Conservation (phyloP, 2,888 invertebrate species). For the Agrilus cyanescens region DNA sequence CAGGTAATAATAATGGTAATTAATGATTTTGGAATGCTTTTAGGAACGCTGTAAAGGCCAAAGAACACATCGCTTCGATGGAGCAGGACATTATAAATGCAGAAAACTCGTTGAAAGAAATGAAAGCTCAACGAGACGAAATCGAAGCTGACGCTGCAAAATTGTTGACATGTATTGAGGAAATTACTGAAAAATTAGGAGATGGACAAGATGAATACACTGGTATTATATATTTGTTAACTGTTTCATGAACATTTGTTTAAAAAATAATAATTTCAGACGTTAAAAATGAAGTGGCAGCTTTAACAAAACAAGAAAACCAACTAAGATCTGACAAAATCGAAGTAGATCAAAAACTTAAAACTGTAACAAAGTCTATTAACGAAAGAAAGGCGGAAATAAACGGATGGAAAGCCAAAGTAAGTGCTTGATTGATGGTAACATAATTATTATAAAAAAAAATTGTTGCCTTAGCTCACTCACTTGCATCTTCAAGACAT, state of each 20-base stretch:
- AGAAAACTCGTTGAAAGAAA: constrained; percentile 49
- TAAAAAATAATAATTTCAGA: constrained; percentile 14
- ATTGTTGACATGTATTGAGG: constrained; percentile 42
- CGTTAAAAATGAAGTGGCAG: constrained; percentile 52
- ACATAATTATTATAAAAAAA: constrained; percentile 1
- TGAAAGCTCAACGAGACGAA: constrained; percentile 45
- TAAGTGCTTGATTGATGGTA: constrained; percentile 22
- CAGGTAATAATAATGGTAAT: constrained; percentile 1
- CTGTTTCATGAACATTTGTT: background rate
- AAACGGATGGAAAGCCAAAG: constrained; percentile 44
- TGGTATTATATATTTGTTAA: constrained; percentile 24
- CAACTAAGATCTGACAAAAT: constrained; percentile 57
- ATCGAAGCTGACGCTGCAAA: constrained; percentile 45
- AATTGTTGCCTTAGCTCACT: constrained; percentile 10
- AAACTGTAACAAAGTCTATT: constrained; percentile 45
- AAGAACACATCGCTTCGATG: constrained; percentile 62
- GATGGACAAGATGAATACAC: constrained; percentile 46
- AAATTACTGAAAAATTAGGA: constrained; percentile 44
- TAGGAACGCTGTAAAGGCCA: constrained; percentile 65
- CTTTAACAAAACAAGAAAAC: constrained; percentile 50
- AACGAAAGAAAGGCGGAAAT: constrained; percentile 44
- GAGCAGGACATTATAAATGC: constrained; percentile 58
- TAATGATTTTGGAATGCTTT: constrained; percentile 3
- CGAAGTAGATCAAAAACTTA: constrained; percentile 62
- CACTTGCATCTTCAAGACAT: constrained; percentile 43